Evolutionary conservation across 1,140 invertebrate species (phyloP).

Genomic region (Zaprionus capensis): DNA sequence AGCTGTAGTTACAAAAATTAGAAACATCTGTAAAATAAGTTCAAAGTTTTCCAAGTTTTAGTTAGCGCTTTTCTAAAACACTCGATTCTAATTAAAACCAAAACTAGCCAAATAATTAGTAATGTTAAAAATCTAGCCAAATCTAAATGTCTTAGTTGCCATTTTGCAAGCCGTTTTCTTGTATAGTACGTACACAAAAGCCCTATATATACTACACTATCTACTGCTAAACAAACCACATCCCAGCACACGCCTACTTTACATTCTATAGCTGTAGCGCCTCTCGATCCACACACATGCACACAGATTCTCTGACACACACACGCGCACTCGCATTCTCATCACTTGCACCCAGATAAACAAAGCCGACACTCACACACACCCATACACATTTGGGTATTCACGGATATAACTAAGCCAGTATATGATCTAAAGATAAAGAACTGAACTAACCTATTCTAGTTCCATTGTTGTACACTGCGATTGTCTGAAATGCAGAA

Average conservation of each 20-base stretch:
- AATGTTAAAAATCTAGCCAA: slow-evolving; percentile 45
- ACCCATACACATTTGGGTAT: not conserved
- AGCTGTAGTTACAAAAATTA: slow-evolving; percentile 68
- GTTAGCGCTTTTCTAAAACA: slow-evolving; percentile 66
- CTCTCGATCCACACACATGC: slow-evolving; percentile 50
- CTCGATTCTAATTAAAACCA: slow-evolving; percentile 39
- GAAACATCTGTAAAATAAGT: slow-evolving; percentile 66
- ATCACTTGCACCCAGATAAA: slow-evolving; percentile 46
- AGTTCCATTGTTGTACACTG: not conserved
- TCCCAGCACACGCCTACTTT: slow-evolving; percentile 28
- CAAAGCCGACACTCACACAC: slow-evolving; percentile 38
- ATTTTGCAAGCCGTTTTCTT: slow-evolving; percentile 62
- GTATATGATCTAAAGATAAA: not conserved
- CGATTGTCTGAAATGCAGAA: not conserved
- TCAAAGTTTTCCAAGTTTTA: slow-evolving; percentile 65
- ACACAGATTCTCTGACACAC: slow-evolving; percentile 27
- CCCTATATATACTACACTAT: slow-evolving; percentile 25
- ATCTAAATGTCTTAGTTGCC: slow-evolving; percentile 78
- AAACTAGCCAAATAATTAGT: slow-evolving; percentile 54
- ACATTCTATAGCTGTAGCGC: slow-evolving; percentile 55
- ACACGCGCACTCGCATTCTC: slow-evolving; percentile 44
- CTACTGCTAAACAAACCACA: slow-evolving; percentile 6
- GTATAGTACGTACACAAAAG: slow-evolving; percentile 43
- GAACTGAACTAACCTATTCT: not conserved
- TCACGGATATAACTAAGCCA: not conserved